phyloP scores from a whole-genome alignment of 1,140 invertebrate species.

The Brachionus manjavacas region DNA sequence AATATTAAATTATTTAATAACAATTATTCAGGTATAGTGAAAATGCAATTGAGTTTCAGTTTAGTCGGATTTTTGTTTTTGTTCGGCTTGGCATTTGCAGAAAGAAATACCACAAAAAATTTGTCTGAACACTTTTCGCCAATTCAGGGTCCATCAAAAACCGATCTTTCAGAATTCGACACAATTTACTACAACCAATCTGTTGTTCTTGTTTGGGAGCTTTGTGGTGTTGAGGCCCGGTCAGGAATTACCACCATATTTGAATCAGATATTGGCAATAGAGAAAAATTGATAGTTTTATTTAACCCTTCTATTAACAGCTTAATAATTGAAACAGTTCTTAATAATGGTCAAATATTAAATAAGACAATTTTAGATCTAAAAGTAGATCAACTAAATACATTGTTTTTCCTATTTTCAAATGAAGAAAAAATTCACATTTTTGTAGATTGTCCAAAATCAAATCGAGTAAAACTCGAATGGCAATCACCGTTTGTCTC shows the following conservation, averaged over 20 bases:
- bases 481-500: not conserved
- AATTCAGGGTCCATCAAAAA: too few species aligned
- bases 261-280: not conserved
- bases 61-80: too few species aligned
- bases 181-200: not conserved
- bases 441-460: constrained; percentile 16
- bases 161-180: not conserved
- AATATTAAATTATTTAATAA: too few species aligned
- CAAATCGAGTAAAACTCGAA: not conserved
- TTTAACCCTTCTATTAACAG: not conserved
- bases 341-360: not conserved
- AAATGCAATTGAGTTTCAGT: too few species aligned
- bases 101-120: too few species aligned
- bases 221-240: not conserved
- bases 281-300: not conserved
- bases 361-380: not conserved
- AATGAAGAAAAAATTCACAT: not conserved
- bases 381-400: not conserved
- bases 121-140: too few species aligned
- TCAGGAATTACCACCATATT: not conserved
- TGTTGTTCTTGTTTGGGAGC: not conserved
- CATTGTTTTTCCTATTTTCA: not conserved
- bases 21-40: too few species aligned
- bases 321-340: not conserved
- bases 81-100: too few species aligned